A percentile compares a stretch with the other conserved stretches of the same genome.
Conservation (phyloP, 1,140 invertebrate genomes). For the Pogonomyrmex californicus region DNA sequence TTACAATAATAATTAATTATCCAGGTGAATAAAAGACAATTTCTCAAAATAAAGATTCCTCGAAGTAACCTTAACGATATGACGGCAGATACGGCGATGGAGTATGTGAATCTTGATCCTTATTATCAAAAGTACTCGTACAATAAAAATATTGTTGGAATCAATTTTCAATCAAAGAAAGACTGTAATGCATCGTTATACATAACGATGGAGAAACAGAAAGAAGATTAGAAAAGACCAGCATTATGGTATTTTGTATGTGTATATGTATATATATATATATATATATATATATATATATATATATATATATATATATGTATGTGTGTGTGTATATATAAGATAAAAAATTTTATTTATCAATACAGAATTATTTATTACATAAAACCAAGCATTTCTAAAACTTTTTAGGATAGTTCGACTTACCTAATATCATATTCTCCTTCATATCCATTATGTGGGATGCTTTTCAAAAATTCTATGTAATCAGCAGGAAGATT, state of each 20-base stretch:
- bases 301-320: too few species aligned
- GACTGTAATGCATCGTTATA: conserved; percentile 75
- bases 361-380: conserved; percentile 20
- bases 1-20: not conserved
- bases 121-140: conserved; percentile 69
- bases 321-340: not conserved
- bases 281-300: too few species aligned
- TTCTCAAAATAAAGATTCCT: conserved; percentile 86
- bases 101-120: conserved; percentile 85
- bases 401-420: not conserved
- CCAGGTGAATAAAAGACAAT: conserved; percentile 88
- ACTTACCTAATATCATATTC: conserved; percentile 78
- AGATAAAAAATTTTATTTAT: conserved; percentile 23
- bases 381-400: conserved; percentile 27
- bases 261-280: too few species aligned
- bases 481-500: conserved; percentile 91
- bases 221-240: conserved; percentile 40
- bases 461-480: conserved; percentile 88
- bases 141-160: conserved; percentile 65
- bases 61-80: conserved; percentile 87
- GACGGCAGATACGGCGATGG: conserved; percentile 87
- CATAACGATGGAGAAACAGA: conserved; percentile 70
- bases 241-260: not conserved
- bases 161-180: conserved; percentile 71
- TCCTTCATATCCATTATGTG: conserved; percentile 90